Evolutionary conservation across 2,797 vertebrate species (phyloP), one percentile per base, ranked within the genome.

Genomic region (Allobates femoralis): DNA sequence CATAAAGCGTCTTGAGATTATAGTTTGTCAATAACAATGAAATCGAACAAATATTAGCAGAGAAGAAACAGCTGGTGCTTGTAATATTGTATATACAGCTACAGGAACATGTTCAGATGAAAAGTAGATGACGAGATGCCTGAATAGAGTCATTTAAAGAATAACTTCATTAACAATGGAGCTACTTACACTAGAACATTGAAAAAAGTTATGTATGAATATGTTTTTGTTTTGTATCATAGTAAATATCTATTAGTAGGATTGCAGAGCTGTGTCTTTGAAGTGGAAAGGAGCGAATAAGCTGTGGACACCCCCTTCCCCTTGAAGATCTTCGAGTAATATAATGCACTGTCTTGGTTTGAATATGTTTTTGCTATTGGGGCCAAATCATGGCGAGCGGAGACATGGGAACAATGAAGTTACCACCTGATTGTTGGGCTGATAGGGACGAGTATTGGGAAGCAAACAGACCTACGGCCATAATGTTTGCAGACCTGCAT

Each of bases 21-120:
- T 37, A 60, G 30, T 79, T 32, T 79, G 77, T 79, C 50, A 55
- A 51, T 76, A 76, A 46, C 69, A 73, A 73, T 46, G 23, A 73
- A 41, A n/a, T 41, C 37, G 34, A 28, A 55, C 76, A 79, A 56
- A 58, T 34, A 79, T 58, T 55, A 79, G 14, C 50, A 3, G 55
- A 55, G 69, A n/a, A 21, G 69, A 73, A 73, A 12, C 34, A 73
- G 34, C 69, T 73, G 69, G 67, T 46, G 67, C 34, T 37, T n/a
- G 34, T 73, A n/a, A 41, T n/a, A 46, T 73, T 46, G 23, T 15
- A 73, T 73, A 69, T 34, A 23, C 46, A 46, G 21, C 69, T n/a
- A n/a, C n/a, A 73, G 5, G 37, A 46, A 73, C 69, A 46, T 12
- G 23, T 14, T 41, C 15, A 41, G 37, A 46, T 73, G 69, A 46